These are phyloP conservation scores for Rhabdophis nuchalis DNA, from an alignment of 2,797 vertebrate species.

Conservation along the genomic window DNA sequence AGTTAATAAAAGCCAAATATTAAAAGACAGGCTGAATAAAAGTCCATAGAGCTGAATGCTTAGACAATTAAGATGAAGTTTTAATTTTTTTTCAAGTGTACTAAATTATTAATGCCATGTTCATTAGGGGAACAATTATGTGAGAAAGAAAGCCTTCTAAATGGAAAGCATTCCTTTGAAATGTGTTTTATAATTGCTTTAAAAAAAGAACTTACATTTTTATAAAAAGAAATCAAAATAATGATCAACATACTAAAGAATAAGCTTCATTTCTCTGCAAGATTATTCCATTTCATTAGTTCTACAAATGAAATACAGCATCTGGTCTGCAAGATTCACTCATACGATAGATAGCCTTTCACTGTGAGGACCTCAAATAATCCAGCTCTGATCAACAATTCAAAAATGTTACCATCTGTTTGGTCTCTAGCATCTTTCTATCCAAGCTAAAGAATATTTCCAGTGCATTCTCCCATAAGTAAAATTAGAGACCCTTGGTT, in stretches of 20 bases:
- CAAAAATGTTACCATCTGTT: slow-evolving; percentile 3
- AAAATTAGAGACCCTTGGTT: not conserved
- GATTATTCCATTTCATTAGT: not conserved
- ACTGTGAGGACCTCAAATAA: not conserved
- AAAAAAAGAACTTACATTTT: not conserved
- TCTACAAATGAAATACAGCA: not conserved
- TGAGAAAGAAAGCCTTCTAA: not conserved
- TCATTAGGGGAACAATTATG: not conserved
- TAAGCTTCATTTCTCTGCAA: not conserved
- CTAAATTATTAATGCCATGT: not conserved
- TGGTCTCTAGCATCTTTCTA: not conserved
- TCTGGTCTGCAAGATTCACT: slow-evolving; percentile 2
- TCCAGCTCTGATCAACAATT: not conserved
- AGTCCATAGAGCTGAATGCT: not conserved
- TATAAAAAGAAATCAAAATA: not conserved
- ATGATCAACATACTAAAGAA: not conserved
- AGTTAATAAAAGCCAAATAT: not conserved
- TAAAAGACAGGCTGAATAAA: not conserved
- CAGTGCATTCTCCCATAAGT: not conserved
- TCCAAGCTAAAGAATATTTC: slow-evolving; percentile 11
- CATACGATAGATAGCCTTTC: slow-evolving; percentile 2
- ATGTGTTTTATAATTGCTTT: not conserved
- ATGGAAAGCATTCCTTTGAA: not conserved
- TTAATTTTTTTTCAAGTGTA: not conserved
- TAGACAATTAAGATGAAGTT: not conserved